A percentile compares a stretch with the other conserved stretches of the same genome.
These are phyloP conservation scores for Calcarius lapponicus DNA, from an alignment of 2,797 vertebrate genomes.

Conservation along the genomic window DNA sequence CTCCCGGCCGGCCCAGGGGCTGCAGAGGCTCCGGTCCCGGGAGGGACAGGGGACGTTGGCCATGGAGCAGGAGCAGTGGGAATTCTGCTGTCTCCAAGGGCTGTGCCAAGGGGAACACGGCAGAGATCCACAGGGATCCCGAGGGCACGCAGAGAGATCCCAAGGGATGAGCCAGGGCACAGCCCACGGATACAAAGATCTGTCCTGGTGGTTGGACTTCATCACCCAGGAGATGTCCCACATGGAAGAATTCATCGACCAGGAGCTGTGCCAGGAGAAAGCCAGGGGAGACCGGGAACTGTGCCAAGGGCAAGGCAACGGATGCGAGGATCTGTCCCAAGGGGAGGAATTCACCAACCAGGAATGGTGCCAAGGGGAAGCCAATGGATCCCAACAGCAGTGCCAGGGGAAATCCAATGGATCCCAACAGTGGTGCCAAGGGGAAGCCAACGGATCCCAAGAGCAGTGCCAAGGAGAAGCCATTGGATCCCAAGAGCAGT, in stretches of 20 bases:
- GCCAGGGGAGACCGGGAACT: neutral
- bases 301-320: neutral
- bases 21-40: fast-evolving
- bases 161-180: neutral
- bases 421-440: neutral
- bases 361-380: neutral
- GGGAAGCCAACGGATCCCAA: fast-evolving
- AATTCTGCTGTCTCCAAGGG: fast-evolving
- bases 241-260: fast-evolving
- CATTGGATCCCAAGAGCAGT: fast-evolving
- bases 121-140: neutral
- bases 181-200: fast-evolving
- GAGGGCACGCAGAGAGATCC: neutral
- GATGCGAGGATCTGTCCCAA: fast-evolving
- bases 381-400: fast-evolving
- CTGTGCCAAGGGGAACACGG: neutral
- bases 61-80: neutral
- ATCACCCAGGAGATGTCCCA: neutral
- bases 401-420: fast-evolving
- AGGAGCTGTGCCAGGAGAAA: neutral
- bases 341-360: fast-evolving
- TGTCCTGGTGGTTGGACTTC: fast-evolving
- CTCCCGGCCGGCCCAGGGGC: fast-evolving
- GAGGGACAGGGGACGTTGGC: neutral
- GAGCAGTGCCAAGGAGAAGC: fast-evolving